Evolutionary conservation across 2,888 invertebrate species (phyloP).

Genomic region (Keiferia lycopersicella): DNA sequence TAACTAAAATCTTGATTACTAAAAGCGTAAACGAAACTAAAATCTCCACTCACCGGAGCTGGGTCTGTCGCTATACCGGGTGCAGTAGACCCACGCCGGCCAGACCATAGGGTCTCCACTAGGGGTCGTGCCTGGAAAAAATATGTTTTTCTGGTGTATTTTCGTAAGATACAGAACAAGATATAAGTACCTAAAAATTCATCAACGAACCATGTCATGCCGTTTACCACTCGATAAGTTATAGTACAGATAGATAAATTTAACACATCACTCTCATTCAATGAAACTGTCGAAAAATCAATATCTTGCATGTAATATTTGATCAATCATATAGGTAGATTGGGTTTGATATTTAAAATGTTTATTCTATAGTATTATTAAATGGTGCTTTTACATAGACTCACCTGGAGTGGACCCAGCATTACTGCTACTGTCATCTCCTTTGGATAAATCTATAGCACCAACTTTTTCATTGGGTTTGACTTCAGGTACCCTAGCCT

Average conservation of each 20-base stretch:
- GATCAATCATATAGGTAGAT: no score
- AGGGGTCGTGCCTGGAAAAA: conserved; percentile 53
- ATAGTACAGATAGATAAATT: no score
- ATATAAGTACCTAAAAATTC: no score
- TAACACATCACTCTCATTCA: no score
- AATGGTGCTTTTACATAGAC: neutral
- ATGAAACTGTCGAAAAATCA: no score
- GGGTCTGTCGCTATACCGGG: conserved; percentile 95
- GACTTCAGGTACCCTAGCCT: conserved; percentile 67
- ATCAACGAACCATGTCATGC: neutral
- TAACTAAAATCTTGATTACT: neutral
- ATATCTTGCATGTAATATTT: no score
- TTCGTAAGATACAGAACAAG: no score
- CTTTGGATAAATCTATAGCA: conserved; percentile 72
- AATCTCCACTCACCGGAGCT: conserved; percentile 91
- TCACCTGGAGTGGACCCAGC: conserved; percentile 72
- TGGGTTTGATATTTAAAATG: no score
- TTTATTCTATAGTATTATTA: no score
- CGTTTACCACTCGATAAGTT: no score
- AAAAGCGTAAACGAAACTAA: neutral
- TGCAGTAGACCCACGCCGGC: conserved; percentile 99
- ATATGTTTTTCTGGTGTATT: neutral
- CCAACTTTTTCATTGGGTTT: conserved; percentile 64
- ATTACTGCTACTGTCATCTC: conserved; percentile 70
- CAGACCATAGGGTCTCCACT: conserved; percentile 82